Evolutionary conservation across 2,888 invertebrate species (phyloP).

Genomic region (Gastracanthus pulcherrimus): DNA sequence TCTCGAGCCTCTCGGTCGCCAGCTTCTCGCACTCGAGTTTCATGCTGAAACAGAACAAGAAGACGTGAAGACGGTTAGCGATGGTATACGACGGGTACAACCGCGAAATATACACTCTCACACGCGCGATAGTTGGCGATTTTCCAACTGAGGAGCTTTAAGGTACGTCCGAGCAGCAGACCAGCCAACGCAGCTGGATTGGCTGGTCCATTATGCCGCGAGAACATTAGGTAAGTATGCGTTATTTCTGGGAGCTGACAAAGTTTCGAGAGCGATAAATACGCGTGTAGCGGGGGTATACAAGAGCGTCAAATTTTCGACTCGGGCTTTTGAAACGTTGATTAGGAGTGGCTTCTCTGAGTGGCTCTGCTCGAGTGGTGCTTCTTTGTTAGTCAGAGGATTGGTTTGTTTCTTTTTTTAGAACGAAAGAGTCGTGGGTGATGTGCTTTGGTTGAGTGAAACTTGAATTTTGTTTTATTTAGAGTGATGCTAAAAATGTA

Average conservation of each 20-base stretch:
- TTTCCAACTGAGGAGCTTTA: too few species aligned
- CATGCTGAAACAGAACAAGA: constrained; percentile 79
- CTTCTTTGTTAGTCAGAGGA: background rate
- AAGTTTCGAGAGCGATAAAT: constrained; percentile 18
- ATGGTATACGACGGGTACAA: background rate
- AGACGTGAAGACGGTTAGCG: constrained; percentile 46
- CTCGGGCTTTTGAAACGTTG: background rate
- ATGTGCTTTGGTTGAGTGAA: background rate
- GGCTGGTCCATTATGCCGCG: background rate
- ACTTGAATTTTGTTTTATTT: background rate
- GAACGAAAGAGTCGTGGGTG: background rate
- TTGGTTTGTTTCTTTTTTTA: background rate
- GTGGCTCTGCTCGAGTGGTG: background rate
- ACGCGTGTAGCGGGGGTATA: background rate
- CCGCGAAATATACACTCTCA: background rate
- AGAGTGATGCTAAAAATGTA: background rate
- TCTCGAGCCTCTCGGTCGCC: constrained; percentile 93
- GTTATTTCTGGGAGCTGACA: background rate
- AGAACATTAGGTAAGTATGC: too few species aligned
- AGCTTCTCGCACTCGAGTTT: constrained; percentile 94
- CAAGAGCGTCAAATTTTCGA: background rate
- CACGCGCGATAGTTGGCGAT: too few species aligned
- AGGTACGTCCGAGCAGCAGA: too few species aligned
- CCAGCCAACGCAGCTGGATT: background rate
- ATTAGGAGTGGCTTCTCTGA: background rate